phyloP scores from a whole-genome alignment of 2,113 vertebrate genomes.

The Pseudonaja textilis region DNA sequence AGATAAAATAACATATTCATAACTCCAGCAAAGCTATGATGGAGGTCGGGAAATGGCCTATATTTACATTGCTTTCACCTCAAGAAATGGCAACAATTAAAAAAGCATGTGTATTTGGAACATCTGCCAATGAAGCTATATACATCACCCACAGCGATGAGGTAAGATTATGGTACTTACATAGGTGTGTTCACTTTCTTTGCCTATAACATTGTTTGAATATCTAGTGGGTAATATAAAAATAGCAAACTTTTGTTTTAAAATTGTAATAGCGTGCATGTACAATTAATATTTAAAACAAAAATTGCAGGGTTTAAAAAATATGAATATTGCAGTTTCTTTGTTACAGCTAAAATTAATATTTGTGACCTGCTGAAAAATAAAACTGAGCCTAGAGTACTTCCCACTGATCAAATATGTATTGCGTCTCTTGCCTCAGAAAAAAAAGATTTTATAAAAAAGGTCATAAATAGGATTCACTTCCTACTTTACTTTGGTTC shows the following conservation, averaged over 20 bases:
- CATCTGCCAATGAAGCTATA: conserved; percentile 90
- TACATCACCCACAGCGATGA: conserved; percentile 88
- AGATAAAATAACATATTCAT: conserved; percentile 49
- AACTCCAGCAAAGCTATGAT: conserved; percentile 78
- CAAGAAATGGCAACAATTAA: conserved; percentile 83
- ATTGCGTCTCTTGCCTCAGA: background rate
- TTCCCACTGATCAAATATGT: background rate
- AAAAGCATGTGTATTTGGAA: conserved; percentile 92
- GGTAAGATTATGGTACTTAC: conserved; percentile 65
- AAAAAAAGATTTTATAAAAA: background rate
- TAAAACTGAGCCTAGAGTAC: background rate
- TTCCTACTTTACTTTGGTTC: background rate
- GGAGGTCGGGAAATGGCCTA: conserved; percentile 94
- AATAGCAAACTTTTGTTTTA: background rate
- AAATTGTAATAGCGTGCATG: background rate
- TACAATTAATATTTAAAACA: background rate
- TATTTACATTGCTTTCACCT: conserved; percentile 87
- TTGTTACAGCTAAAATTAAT: background rate
- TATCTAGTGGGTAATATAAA: background rate
- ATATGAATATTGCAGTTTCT: background rate
- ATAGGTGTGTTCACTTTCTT: fast-evolving
- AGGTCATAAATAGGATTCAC: background rate
- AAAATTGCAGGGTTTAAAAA: background rate
- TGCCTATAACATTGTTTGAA: background rate
- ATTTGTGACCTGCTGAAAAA: background rate